A percentile compares a stretch with the other conserved stretches of the same genome.
phyloP scores from a whole-genome alignment of 1,140 invertebrate species.

The Camponotus pennsylvanicus region DNA sequence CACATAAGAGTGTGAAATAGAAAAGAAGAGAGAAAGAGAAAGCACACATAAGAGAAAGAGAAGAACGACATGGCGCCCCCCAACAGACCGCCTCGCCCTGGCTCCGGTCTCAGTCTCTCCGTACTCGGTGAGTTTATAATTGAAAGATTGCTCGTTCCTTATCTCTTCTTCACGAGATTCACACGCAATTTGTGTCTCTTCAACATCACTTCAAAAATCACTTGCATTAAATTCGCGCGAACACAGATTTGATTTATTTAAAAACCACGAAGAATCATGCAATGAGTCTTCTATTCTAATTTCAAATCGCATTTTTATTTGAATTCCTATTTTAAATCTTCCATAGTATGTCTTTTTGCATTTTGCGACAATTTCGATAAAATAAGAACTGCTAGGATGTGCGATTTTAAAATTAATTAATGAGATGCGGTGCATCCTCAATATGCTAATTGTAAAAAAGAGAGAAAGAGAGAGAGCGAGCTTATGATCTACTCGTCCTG shows the following conservation, averaged over 20 bases:
- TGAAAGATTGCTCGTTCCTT: not conserved
- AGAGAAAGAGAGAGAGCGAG: not conserved
- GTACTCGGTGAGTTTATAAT: slow-evolving; percentile 79
- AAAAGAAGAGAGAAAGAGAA: not conserved
- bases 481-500: not conserved
- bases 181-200: not conserved
- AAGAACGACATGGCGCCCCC: slow-evolving; percentile 80
- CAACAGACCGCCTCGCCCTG: slow-evolving; percentile 80
- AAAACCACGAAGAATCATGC: not conserved
- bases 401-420: slow-evolving; percentile 10
- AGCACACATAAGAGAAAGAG: not conserved
- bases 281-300: not conserved
- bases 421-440: not conserved
- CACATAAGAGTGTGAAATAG: not conserved
- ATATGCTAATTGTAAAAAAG: not conserved
- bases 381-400: not conserved
- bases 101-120: slow-evolving; percentile 81
- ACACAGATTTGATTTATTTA: not conserved
- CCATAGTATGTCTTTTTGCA: not conserved
- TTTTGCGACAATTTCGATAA: not conserved
- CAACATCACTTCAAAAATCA: not conserved
- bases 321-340: not conserved
- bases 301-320: not conserved
- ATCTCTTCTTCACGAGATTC: not conserved
- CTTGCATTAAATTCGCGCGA: not conserved